Evolutionary conservation across 2,113 vertebrate genomes (phyloP).

Genomic region (Cepphus grylle): DNA sequence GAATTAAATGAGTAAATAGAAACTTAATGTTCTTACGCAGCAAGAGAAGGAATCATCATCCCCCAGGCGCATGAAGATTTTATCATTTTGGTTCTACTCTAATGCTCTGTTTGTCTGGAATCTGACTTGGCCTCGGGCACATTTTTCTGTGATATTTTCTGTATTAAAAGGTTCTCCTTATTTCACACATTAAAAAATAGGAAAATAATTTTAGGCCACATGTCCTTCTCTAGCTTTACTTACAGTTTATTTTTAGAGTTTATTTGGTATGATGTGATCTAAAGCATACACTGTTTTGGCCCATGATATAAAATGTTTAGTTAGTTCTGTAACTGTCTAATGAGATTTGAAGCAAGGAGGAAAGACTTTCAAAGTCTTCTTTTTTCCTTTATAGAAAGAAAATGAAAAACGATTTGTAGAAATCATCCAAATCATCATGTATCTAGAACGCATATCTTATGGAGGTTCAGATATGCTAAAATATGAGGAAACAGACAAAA

Average conservation of each 20-base stretch:
- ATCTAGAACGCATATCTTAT: background rate
- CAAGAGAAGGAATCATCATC: background rate
- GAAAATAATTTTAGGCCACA: background rate
- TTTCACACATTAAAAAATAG: background rate
- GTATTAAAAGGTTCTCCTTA: background rate
- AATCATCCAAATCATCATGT: background rate
- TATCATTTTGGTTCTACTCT: background rate
- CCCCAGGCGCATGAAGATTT: background rate
- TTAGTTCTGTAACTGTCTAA: background rate
- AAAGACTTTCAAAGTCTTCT: background rate
- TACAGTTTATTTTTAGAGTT: background rate
- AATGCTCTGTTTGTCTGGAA: background rate
- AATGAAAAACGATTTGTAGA: background rate
- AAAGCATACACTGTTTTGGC: background rate
- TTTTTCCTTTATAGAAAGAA: background rate
- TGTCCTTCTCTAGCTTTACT: background rate
- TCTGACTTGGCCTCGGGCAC: background rate
- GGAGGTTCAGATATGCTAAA: background rate
- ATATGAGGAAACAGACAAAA: background rate
- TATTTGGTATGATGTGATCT: background rate
- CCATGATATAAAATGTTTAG: background rate
- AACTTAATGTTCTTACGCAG: background rate
- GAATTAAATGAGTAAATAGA: background rate
- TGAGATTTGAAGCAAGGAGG: background rate
- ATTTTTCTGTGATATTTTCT: background rate